Conservation (phyloP, 64 coral and sea anemone genomes). For the Stylophora pistillata region DNA sequence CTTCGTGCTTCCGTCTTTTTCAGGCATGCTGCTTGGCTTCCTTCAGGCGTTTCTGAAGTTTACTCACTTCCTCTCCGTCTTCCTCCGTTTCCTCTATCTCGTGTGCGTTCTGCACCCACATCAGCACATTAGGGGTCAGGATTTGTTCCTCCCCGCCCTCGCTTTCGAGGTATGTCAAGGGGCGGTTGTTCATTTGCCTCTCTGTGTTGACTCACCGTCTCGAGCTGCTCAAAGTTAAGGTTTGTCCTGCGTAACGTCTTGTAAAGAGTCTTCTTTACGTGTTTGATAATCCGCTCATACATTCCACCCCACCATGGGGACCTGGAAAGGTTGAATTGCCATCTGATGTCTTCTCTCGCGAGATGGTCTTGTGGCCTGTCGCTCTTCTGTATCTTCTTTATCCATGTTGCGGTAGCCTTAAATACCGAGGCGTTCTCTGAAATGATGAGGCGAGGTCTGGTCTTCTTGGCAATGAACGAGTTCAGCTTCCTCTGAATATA, state of each 20-base stretch:
- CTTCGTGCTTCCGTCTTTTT: slow-evolving; percentile 23
- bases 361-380: slow-evolving; percentile 48
- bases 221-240: slow-evolving; percentile 41
- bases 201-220: slow-evolving; percentile 11
- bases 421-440: slow-evolving; percentile 58
- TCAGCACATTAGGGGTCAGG: slow-evolving; percentile 43
- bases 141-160: too few relatives aligned
- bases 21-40: slow-evolving; percentile 13
- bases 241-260: slow-evolving; percentile 62
- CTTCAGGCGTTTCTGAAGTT: slow-evolving; percentile 17
- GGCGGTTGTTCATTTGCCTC: slow-evolving; percentile 12
- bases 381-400: slow-evolving; percentile 49
- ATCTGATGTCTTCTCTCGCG: slow-evolving; percentile 33
- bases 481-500: slow-evolving; percentile 60
- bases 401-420: slow-evolving; percentile 55
- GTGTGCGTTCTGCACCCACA: slow-evolving; percentile 76
- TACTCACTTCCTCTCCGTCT: slow-evolving; percentile 28
- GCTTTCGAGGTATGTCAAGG: too few relatives aligned
- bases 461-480: slow-evolving; percentile 56
- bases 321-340: slow-evolving; percentile 57
- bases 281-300: slow-evolving; percentile 48
- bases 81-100: slow-evolving; percentile 53
- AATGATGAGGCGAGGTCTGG: slow-evolving; percentile 49
- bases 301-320: slow-evolving; percentile 76
- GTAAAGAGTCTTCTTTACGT: slow-evolving; percentile 74